Evolutionary conservation across 2,113 vertebrate genomes (phyloP), one percentile per base, ranked within the genome.

Genomic region (Zosterops borbonicus): DNA sequence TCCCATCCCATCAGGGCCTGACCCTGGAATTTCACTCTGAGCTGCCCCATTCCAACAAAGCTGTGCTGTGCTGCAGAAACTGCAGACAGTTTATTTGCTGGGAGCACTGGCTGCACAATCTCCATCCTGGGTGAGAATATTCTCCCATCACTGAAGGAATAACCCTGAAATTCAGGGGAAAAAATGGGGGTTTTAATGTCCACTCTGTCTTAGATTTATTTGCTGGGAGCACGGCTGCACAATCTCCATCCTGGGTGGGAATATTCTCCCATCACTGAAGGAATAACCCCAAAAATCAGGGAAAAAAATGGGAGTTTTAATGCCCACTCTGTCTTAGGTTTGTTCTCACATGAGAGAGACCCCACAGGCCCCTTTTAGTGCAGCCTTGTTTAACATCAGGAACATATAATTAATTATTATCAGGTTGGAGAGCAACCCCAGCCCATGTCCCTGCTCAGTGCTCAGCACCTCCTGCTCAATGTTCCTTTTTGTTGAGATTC

Each of bases 41-140:
- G 7, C 52, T 33, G 56, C 52, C 33, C 42, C 46, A 1, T 12
- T 20, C 12, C 41, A 69, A 2, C 33, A 11, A 0, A 1, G 82
- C 60, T 31, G 25, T 58, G 62, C 2, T n/a, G 78, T 2, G 9
- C 2, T 47, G 39, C 52, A 70, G 21, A 18, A 37, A 7, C 28
- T 46, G 10, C 46, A 55, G 25, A 49, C 27, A 3, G 0, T 46
- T 41, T 24, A n/a, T 24, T 2, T 37, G 4, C 14, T n/a, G 28
- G 25, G 33, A 23, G n/a, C 19, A 2, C 33, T 89, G 64, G 6
- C 59, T 39, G 60, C n/a, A 77, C 59, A 14, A 50, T 14, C 60
- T 42, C 17, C 37, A 62, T n/a, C 53, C 42, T 42, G 68, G 71
- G 3, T n/a, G 49, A 42, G 64, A 58, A 58, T 22, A 21, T 14